Percentiles rank a stretch among this genome's conserved stretches.
Evolutionary conservation across 1,140 invertebrate species (phyloP).

Genomic region (Contarinia nasturtii): DNA sequence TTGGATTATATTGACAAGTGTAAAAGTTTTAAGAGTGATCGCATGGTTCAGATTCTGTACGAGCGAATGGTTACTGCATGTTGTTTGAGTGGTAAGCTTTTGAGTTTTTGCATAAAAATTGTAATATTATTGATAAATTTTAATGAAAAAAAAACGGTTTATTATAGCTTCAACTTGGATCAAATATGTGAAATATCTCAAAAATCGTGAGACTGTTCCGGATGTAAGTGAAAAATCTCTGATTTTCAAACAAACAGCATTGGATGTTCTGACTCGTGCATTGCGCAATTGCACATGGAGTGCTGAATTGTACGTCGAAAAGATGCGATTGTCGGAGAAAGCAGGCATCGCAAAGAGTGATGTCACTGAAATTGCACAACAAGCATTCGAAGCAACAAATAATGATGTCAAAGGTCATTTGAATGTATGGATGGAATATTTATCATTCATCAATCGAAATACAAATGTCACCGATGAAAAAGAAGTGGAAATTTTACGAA

Average conservation of each 20-base stretch:
- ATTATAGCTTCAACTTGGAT: slow-evolving; percentile 10
- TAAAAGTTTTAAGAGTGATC: slow-evolving; percentile 7
- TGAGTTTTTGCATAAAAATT: too few species aligned
- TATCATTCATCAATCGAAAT: slow-evolving; percentile 18
- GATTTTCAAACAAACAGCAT: slow-evolving; percentile 15
- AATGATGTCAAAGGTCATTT: slow-evolving; percentile 10
- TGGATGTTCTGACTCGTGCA: slow-evolving; percentile 18
- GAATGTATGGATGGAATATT: slow-evolving; percentile 23
- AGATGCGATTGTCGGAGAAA: slow-evolving; percentile 18
- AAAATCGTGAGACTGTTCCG: slow-evolving; percentile 18
- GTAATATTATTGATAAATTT: too few species aligned
- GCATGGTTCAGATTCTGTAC: slow-evolving; percentile 9
- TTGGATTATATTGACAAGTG: slow-evolving; percentile 7
- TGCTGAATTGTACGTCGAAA: slow-evolving; percentile 20
- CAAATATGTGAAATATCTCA: slow-evolving; percentile 20
- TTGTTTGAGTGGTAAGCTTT: slow-evolving; percentile 7
- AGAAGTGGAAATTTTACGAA: slow-evolving; percentile 8
- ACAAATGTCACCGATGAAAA: slow-evolving; percentile 6
- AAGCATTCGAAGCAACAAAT: slow-evolving; percentile 7
- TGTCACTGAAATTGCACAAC: slow-evolving; percentile 11
- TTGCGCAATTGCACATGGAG: slow-evolving; percentile 25
- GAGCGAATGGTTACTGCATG: slow-evolving; percentile 10
- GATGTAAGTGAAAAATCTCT: slow-evolving; percentile 13
- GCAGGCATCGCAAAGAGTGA: slow-evolving; percentile 12
- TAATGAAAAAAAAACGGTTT: too few species aligned